Percentiles rank a stretch among this genome's conserved stretches.
Evolutionary conservation across 2,797 vertebrate genomes (phyloP).

Genomic region (Neomorphus geoffroyi): DNA sequence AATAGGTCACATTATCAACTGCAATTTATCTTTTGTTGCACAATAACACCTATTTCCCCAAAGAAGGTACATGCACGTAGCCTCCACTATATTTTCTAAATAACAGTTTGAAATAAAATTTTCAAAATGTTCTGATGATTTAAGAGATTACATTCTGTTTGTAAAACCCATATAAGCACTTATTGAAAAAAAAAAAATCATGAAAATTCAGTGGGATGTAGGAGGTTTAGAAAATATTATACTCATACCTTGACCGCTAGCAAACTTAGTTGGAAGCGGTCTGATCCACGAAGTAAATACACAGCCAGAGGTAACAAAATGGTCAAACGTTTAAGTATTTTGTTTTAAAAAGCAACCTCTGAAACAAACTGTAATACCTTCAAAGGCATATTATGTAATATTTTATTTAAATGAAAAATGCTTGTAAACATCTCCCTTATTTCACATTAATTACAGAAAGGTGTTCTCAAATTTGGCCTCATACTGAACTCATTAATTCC

Average conservation of each 20-base stretch:
- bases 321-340: background rate
- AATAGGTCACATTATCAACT: background rate
- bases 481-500: background rate
- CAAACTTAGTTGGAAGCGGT: background rate
- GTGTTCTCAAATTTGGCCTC: background rate
- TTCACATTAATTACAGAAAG: constrained; percentile 24
- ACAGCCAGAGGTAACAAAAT: background rate
- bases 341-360: background rate
- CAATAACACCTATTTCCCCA: background rate
- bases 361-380: background rate
- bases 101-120: background rate
- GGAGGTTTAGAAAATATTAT: background rate
- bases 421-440: constrained; percentile 21
- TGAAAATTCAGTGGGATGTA: background rate
- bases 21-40: background rate
- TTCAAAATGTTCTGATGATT: background rate
- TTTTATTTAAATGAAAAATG: background rate
- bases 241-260: background rate
- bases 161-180: background rate
- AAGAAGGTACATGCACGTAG: background rate
- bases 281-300: background rate
- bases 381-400: background rate
- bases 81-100: background rate
- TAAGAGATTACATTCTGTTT: background rate
- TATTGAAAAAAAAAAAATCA: background rate